Conservation (phyloP, 2,797 vertebrate genomes). For the Sternotherus odoratus region DNA sequence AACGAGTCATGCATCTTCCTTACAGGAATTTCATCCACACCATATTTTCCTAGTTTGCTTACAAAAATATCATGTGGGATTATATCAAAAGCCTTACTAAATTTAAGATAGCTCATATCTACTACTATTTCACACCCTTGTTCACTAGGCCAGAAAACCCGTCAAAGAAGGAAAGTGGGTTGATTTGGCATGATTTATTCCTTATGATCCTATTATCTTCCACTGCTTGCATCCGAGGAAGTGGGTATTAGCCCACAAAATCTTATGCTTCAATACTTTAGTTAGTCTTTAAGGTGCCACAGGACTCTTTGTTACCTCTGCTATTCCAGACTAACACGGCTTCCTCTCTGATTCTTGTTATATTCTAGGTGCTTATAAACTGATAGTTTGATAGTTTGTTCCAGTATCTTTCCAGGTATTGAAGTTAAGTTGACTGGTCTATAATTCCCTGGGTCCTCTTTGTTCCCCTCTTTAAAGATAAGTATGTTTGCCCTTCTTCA, state of each 20-base stretch:
- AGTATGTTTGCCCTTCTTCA: neutral
- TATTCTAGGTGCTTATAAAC: neutral
- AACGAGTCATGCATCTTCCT: neutral
- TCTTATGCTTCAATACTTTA: too few species aligned
- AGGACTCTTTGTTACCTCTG: too few species aligned
- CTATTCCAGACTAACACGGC: too few species aligned
- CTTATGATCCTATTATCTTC: neutral
- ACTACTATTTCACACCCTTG: neutral
- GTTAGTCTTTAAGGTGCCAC: too few species aligned
- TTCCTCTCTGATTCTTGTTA: too few species aligned
- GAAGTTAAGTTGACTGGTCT: neutral
- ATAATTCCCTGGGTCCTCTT: neutral
- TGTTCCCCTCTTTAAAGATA: neutral
- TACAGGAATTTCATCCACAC: neutral
- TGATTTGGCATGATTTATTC: neutral
- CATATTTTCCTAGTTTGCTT: neutral
- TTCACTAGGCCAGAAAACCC: neutral
- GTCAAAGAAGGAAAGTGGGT: neutral
- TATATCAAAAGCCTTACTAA: neutral
- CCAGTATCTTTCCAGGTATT: neutral
- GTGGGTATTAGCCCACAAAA: too few species aligned
- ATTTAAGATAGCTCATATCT: neutral
- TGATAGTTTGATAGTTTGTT: neutral
- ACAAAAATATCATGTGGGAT: neutral
- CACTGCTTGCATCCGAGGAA: too few species aligned